Evolutionary conservation across 2,113 vertebrate genomes (phyloP).

Genomic region (Prietella phreatophila): DNA sequence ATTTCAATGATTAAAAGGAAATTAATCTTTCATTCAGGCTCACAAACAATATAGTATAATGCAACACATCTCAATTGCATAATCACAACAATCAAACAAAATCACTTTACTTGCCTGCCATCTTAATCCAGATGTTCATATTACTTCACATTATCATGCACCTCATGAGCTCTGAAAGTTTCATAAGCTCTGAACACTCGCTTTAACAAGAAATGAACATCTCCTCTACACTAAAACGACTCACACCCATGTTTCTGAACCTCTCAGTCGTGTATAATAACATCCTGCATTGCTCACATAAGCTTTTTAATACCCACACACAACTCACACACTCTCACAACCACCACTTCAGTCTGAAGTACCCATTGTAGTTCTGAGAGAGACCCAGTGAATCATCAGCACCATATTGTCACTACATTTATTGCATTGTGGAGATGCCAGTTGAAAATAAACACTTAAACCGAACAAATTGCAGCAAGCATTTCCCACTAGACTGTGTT

Average conservation of each 20-base stretch:
- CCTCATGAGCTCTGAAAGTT: slow-evolving; percentile 23
- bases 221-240: slow-evolving; percentile 42
- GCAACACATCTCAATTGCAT: neutral
- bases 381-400: slow-evolving; percentile 49
- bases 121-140: neutral
- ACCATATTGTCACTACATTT: slow-evolving; percentile 50
- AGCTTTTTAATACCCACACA: slow-evolving; percentile 24
- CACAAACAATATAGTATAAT: neutral
- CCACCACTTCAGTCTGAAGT: slow-evolving; percentile 41
- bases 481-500: slow-evolving; percentile 36
- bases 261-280: slow-evolving; percentile 42
- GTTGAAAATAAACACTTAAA: slow-evolving; percentile 52
- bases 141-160: slow-evolving; percentile 25
- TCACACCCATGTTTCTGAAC: slow-evolving; percentile 44
- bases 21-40: neutral
- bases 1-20: neutral
- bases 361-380: slow-evolving; percentile 51
- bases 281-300: slow-evolving; percentile 43
- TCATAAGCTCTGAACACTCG: slow-evolving; percentile 25
- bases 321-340: slow-evolving; percentile 35
- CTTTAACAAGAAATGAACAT: slow-evolving; percentile 18
- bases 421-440: slow-evolving; percentile 50
- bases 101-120: neutral
- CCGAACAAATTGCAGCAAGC: slow-evolving; percentile 37
- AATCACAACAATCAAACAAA: slow-evolving; percentile 1